Conservation (phyloP, 1,140 invertebrate genomes). For the Cotesia vestalis region DNA sequence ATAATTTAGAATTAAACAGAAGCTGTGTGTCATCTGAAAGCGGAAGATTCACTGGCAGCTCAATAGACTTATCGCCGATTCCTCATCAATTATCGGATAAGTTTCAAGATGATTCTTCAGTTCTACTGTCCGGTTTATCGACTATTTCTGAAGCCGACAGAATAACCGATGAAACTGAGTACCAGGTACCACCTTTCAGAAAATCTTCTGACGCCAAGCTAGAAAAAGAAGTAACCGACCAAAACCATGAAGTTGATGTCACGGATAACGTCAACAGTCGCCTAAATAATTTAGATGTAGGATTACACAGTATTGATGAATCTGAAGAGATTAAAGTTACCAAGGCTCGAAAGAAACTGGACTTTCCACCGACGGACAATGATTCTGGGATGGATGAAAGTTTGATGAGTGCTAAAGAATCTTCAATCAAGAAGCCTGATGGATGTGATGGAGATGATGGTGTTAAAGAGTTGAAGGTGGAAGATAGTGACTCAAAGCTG, state of each 20-base stretch:
- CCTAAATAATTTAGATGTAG: neutral
- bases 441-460: no score
- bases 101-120: constrained; percentile 23
- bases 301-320: neutral
- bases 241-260: neutral
- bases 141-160: constrained; percentile 36
- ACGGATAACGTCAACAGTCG: constrained; percentile 4
- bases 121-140: constrained; percentile 30
- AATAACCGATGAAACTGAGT: constrained; percentile 14
- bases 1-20: constrained; percentile 11
- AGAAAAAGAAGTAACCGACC: neutral
- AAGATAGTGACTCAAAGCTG: constrained; percentile 43
- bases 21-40: constrained; percentile 35
- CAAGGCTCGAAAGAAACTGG: constrained; percentile 28
- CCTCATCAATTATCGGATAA: constrained; percentile 31
- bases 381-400: constrained; percentile 29
- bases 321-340: neutral
- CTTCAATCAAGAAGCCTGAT: no score
- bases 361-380: constrained; percentile 22
- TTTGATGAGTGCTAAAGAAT: no score
- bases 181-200: constrained; percentile 31
- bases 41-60: constrained; percentile 44
- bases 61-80: constrained; percentile 43
- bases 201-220: neutral
- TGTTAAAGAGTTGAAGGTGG: no score